Conservation (phyloP, 2,888 invertebrate genomes). For the Napeogenes sylphis region DNA sequence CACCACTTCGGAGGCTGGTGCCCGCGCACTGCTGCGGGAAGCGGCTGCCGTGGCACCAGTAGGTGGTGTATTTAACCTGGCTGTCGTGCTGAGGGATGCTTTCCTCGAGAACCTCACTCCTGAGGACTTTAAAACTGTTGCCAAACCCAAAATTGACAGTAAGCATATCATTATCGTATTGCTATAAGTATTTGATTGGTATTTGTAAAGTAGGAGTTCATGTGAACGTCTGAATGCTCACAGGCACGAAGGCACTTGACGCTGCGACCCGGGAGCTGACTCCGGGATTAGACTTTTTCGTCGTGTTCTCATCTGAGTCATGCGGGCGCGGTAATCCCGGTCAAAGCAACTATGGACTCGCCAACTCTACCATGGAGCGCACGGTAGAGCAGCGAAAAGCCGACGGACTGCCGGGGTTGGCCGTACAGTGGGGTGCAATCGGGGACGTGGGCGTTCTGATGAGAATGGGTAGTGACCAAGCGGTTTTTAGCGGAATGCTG, state of each 20-base stretch:
- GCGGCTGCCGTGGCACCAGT: conserved; percentile 82
- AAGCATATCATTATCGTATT: conserved; percentile 10
- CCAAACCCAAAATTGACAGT: conserved; percentile 89
- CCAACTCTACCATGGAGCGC: conserved; percentile 98
- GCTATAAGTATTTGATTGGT: not conserved
- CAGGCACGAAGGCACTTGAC: conserved; percentile 89
- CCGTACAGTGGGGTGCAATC: conserved; percentile 99
- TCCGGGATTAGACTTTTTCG: conserved; percentile 92
- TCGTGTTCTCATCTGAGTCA: conserved; percentile 96
- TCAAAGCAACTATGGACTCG: conserved; percentile 97
- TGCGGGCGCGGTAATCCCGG: conserved; percentile 98
- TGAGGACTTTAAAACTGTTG: conserved; percentile 87
- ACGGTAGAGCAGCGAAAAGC: conserved; percentile 90
- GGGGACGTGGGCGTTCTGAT: conserved; percentile 97
- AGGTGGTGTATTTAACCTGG: conserved; percentile 95
- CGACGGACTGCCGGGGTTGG: conserved; percentile 89
- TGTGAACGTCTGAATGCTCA: not conserved
- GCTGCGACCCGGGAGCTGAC: conserved; percentile 85
- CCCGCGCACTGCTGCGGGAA: conserved; percentile 79
- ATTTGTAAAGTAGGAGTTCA: not conserved
- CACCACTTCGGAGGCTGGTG: conserved; percentile 68
- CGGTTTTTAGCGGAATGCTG: conserved; percentile 95
- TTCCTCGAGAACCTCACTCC: conserved; percentile 91
- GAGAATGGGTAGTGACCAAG: conserved; percentile 93
- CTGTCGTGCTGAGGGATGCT: conserved; percentile 93